Conservation (phyloP, 2,797 vertebrate species). For the Xenopus petersii region DNA sequence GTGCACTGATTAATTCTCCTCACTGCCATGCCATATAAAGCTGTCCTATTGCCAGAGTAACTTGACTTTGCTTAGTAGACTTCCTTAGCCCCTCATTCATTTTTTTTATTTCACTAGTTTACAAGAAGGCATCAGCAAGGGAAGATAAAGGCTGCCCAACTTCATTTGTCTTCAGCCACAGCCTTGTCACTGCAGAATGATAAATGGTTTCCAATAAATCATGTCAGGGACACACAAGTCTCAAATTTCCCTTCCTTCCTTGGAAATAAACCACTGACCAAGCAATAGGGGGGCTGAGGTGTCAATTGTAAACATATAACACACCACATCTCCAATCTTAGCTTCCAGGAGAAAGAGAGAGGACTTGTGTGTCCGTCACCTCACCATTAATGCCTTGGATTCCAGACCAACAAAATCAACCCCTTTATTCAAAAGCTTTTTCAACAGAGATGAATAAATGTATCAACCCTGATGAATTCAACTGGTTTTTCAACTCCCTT, state of each 20-base stretch:
- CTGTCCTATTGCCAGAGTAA: conserved; percentile 29
- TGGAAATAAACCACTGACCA: conserved; percentile 33
- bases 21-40: conserved; percentile 18
- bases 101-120: conserved; percentile 47
- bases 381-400: too few relatives aligned
- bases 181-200: conserved; percentile 46
- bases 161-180: conserved; percentile 53
- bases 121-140: conserved; percentile 49
- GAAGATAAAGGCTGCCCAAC: conserved; percentile 50
- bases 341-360: conserved; percentile 3
- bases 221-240: conserved; percentile 44
- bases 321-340: conserved; percentile 22
- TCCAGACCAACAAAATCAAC: too few relatives aligned
- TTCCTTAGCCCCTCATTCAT: conserved; percentile 18
- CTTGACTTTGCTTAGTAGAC: conserved; percentile 19
- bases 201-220: conserved; percentile 55
- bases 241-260: conserved; percentile 7
- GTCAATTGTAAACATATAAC: conserved; percentile 10
- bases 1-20: conserved; percentile 19
- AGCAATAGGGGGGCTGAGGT: neutral
- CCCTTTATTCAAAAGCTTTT: too few relatives aligned
- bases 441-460: too few relatives aligned
- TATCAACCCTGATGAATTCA: neutral
- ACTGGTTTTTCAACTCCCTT: neutral
- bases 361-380: neutral